phyloP scores from a whole-genome alignment of 2,888 invertebrate species.

The Rhopalosiphum nymphaeae region DNA sequence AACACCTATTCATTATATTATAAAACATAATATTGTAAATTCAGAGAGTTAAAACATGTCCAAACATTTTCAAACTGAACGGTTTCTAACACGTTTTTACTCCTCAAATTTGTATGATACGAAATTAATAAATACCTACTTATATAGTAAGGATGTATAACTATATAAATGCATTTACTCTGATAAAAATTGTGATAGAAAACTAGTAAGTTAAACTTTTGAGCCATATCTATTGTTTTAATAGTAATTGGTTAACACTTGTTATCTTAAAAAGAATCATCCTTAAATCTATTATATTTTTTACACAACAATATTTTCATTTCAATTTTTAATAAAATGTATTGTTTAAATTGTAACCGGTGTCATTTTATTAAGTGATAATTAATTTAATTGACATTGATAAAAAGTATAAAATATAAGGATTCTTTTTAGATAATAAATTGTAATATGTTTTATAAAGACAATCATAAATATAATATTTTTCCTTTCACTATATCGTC shows the following conservation, averaged over 20 bases:
- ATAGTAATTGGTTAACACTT: neutral
- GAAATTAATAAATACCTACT: neutral
- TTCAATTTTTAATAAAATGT: neutral
- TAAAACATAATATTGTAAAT: neutral
- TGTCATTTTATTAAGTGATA: neutral
- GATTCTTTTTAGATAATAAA: neutral
- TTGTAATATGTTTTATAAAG: neutral
- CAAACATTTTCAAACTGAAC: neutral
- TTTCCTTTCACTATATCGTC: neutral
- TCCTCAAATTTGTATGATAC: neutral
- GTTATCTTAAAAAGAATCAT: neutral
- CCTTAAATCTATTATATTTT: neutral
- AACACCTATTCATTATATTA: neutral
- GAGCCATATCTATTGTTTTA: neutral
- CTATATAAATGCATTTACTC: neutral
- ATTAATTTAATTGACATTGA: neutral
- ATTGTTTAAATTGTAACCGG: neutral
- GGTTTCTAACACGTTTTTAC: neutral
- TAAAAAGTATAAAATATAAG: neutral
- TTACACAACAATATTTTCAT: neutral
- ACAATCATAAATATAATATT: neutral
- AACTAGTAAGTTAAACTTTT: neutral
- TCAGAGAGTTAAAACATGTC: neutral
- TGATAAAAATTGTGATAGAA: neutral
- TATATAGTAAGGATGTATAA: neutral